Percentiles rank a stretch among this genome's conserved stretches.
phyloP scores from a whole-genome alignment of 2,797 vertebrate genomes.

The Acanthopagrus latus region DNA sequence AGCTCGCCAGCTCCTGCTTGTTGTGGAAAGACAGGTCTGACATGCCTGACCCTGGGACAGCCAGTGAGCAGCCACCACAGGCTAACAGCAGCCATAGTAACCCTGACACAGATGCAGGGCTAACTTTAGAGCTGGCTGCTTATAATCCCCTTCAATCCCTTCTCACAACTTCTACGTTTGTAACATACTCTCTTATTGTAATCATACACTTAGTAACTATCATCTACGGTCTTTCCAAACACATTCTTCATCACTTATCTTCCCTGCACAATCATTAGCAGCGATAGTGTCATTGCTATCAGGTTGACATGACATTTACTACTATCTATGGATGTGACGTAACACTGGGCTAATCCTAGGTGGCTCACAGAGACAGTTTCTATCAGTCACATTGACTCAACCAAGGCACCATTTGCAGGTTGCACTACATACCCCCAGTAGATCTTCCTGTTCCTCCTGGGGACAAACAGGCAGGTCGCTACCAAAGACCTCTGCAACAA shows the following conservation, averaged over 20 bases:
- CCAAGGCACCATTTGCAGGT: constrained; percentile 8
- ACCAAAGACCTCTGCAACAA: constrained; percentile 67
- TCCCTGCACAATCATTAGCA: constrained; percentile 13
- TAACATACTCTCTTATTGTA: not conserved
- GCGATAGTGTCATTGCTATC: constrained; percentile 4
- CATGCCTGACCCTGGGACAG: constrained; percentile 18
- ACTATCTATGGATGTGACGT: constrained; percentile 34
- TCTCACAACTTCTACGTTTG: constrained; percentile 35
- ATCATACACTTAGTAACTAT: not conserved
- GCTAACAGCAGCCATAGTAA: constrained; percentile 43
- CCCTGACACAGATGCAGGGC: constrained; percentile 64
- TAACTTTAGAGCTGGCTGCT: constrained; percentile 67
- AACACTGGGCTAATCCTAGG: constrained; percentile 52
- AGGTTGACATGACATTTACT: constrained; percentile 41
- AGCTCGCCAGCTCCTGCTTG: not conserved
- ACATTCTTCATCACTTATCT: constrained; percentile 10
- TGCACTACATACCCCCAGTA: constrained; percentile 74
- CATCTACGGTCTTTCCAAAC: not conserved
- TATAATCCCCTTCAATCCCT: constrained; percentile 77
- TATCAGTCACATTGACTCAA: constrained; percentile 39
- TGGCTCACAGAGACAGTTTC: constrained; percentile 27
- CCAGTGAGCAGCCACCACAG: constrained; percentile 23
- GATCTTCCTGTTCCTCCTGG: constrained; percentile 65
- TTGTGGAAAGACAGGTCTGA: constrained; percentile 11
- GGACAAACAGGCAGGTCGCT: constrained; percentile 49